These are phyloP conservation scores for Pandemis corylana DNA, from an alignment of 2,888 invertebrate genomes.

Conservation along the genomic window DNA sequence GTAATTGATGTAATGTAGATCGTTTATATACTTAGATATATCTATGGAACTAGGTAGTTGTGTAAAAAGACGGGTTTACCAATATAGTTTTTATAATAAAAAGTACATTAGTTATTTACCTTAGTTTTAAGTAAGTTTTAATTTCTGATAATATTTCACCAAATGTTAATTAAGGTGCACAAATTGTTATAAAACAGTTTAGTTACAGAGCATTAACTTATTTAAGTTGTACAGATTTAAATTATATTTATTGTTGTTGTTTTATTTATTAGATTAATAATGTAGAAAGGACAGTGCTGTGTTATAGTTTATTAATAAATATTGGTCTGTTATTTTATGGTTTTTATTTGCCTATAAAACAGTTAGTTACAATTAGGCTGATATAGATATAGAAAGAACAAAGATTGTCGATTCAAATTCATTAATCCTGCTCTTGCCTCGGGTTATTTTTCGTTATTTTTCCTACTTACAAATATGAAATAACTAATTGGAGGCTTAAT, in stretches of 20 bases:
- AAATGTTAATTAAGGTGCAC: slow-evolving; percentile 43
- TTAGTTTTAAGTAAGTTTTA: not conserved
- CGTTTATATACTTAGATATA: not conserved
- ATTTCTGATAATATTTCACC: slow-evolving; percentile 12
- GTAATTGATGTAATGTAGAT: not conserved
- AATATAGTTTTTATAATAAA: not conserved
- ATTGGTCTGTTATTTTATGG: not conserved
- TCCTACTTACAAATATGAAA: too few species aligned
- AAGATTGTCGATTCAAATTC: too few species aligned
- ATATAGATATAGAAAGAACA: too few species aligned
- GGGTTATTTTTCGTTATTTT: too few species aligned
- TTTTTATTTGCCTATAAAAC: not conserved
- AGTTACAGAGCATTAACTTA: slow-evolving; percentile 48
- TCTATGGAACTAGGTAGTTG: too few species aligned
- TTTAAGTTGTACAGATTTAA: slow-evolving; percentile 56
- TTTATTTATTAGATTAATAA: slow-evolving; percentile 17
- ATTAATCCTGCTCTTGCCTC: too few species aligned
- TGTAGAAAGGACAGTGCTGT: slow-evolving; percentile 11
- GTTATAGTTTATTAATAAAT: slow-evolving; percentile 5
- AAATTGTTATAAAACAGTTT: slow-evolving; percentile 43
- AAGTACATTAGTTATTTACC: not conserved
- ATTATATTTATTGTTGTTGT: slow-evolving; percentile 52
- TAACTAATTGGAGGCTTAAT: too few species aligned
- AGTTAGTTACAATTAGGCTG: too few species aligned
- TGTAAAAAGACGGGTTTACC: not conserved